Evolutionary conservation across 2,888 invertebrate genomes (phyloP).

Genomic region (Lordiphosa fenestrarum): DNA sequence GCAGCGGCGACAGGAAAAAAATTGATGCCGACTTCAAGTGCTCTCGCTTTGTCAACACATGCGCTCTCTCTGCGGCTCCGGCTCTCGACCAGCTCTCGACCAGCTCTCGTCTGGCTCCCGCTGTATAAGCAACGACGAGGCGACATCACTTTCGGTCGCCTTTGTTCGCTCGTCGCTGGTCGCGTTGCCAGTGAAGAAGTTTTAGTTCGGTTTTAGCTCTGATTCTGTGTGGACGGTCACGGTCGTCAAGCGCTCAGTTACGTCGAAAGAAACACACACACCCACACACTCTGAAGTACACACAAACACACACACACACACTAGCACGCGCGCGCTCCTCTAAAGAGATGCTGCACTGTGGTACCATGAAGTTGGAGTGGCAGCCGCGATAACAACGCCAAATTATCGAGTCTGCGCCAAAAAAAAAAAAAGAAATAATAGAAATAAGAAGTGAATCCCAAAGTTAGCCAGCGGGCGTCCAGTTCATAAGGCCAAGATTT

Average conservation of each 20-base stretch:
- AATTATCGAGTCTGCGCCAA: slow-evolving; percentile 69
- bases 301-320: slow-evolving; percentile 25
- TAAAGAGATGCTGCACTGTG: slow-evolving; percentile 19
- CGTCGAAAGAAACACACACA: slow-evolving; percentile 38
- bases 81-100: too few species aligned
- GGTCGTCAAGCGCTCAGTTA: slow-evolving; percentile 41
- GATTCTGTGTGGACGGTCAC: slow-evolving; percentile 76
- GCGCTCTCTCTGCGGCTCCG: slow-evolving; percentile 1
- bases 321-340: slow-evolving; percentile 16
- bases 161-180: slow-evolving; percentile 24
- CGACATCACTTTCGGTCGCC: slow-evolving; percentile 10
- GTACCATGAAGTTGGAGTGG: slow-evolving; percentile 13
- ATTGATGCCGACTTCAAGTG: slow-evolving; percentile 4
- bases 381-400: slow-evolving; percentile 63
- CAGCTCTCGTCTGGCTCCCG: background rate
- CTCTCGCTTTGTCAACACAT: slow-evolving; percentile 14
- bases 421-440: slow-evolving; percentile 18
- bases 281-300: slow-evolving; percentile 40
- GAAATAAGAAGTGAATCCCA: slow-evolving; percentile 46
- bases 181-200: slow-evolving; percentile 33
- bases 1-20: slow-evolving; percentile 6
- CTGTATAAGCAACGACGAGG: slow-evolving; percentile 4
- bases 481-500: slow-evolving; percentile 5
- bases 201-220: slow-evolving; percentile 79
- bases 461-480: slow-evolving; percentile 29